Percentiles rank a stretch among this genome's conserved stretches.
phyloP scores from a whole-genome alignment of 2,113 vertebrate species.

The Colius striatus region DNA sequence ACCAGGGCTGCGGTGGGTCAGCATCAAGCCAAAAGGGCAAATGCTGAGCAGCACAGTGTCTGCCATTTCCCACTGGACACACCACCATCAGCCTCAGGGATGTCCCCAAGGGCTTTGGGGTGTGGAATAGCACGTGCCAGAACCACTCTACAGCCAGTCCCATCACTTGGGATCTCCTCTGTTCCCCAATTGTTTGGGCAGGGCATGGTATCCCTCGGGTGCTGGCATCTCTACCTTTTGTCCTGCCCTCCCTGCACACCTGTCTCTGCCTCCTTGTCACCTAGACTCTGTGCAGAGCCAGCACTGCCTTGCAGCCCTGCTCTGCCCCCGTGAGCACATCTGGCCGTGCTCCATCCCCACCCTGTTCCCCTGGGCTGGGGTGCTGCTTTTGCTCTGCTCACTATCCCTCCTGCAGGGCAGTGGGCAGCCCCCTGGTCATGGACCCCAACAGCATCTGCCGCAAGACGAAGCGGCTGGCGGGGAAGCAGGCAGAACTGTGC shows the following conservation, averaged over 20 bases:
- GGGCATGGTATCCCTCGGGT: not conserved
- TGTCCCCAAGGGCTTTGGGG: not conserved
- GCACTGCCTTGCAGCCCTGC: fast-evolving
- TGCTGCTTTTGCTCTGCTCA: slow-evolving; percentile 47
- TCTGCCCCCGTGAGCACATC: fast-evolving
- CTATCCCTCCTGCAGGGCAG: slow-evolving; percentile 85
- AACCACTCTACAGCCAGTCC: not conserved
- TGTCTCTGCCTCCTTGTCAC: not conserved
- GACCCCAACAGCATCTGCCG: slow-evolving; percentile 98
- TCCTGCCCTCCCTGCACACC: not conserved
- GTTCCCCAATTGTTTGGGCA: fast-evolving
- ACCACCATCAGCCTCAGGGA: fast-evolving
- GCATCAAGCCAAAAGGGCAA: not conserved
- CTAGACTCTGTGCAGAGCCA: not conserved
- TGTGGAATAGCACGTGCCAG: not conserved
- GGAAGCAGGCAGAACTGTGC: slow-evolving; percentile 93
- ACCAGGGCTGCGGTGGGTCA: not conserved
- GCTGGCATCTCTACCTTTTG: not conserved
- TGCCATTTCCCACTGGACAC: fast-evolving
- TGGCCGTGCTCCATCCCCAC: not conserved
- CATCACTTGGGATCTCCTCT: fast-evolving
- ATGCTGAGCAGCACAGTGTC: not conserved
- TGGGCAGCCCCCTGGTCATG: slow-evolving; percentile 97
- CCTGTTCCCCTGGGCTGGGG: not conserved
- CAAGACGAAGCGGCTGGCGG: slow-evolving; percentile 92